A percentile compares a stretch with the other conserved stretches of the same genome.
Conservation (phyloP, 2,113 vertebrate species). For the Malaclemys terrapin region DNA sequence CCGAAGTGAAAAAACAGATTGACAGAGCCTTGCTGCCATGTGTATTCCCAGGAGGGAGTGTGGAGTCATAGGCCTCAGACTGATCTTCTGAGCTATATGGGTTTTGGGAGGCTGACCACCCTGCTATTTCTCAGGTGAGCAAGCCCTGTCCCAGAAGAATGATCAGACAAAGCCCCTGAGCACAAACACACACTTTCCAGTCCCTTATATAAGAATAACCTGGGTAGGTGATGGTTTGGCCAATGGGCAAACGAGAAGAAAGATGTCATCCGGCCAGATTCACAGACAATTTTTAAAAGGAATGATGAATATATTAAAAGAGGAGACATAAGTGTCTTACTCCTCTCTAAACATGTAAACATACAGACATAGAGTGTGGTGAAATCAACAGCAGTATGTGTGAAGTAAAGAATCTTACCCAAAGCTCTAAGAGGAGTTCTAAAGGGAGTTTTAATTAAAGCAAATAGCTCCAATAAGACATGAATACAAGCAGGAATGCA, state of each 20-base stretch:
- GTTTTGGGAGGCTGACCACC: background rate
- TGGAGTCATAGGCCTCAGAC: background rate
- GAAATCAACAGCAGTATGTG: background rate
- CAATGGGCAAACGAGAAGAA: background rate
- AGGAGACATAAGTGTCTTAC: background rate
- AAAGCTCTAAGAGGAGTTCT: background rate
- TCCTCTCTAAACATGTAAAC: background rate
- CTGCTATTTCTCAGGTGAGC: background rate
- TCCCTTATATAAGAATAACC: background rate
- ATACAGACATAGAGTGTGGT: accelerated
- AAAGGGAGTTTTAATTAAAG: background rate
- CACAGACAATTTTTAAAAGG: background rate
- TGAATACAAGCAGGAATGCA: background rate
- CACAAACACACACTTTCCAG: background rate
- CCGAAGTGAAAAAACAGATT: too few relatives aligned
- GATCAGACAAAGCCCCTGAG: background rate
- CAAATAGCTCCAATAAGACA: background rate
- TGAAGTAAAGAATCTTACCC: background rate
- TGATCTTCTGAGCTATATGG: background rate
- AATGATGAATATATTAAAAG: background rate
- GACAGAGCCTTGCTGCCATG: background rate
- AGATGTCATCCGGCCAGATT: background rate
- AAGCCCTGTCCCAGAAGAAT: background rate
- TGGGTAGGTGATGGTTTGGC: background rate
- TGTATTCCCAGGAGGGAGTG: background rate